phyloP scores from a whole-genome alignment of 1,140 invertebrate species.

The Bradynema listronoti region DNA sequence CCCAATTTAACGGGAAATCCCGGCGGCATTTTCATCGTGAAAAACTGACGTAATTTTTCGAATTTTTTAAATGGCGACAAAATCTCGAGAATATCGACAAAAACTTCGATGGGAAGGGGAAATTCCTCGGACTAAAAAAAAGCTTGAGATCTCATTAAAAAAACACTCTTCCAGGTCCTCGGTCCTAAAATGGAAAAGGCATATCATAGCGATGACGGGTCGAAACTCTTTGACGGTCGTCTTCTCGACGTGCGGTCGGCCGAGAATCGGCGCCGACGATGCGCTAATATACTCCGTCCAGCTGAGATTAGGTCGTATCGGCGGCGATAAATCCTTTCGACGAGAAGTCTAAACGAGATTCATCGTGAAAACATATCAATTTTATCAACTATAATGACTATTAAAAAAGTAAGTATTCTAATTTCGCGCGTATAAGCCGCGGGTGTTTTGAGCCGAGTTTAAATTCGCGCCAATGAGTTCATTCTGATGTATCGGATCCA shows the following conservation, averaged over 20 bases:
- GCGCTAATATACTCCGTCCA: constrained; percentile 21
- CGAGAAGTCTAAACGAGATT: too few species aligned
- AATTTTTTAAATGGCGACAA: constrained; percentile 96
- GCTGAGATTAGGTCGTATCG: not conserved
- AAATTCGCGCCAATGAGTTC: too few species aligned
- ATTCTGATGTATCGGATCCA: too few species aligned
- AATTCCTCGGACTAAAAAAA: constrained; percentile 22
- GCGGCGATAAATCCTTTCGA: constrained; percentile 17
- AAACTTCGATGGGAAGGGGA: constrained; percentile 4
- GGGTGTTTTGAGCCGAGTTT: too few species aligned
- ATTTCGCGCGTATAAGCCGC: too few species aligned
- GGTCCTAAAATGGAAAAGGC: not conserved
- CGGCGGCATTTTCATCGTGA: constrained; percentile 82
- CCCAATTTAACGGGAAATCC: constrained; percentile 76
- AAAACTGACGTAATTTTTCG: constrained; percentile 87
- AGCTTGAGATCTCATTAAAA: not conserved
- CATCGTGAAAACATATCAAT: not conserved
- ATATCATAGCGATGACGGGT: constrained; percentile 11
- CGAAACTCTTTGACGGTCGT: constrained; percentile 15
- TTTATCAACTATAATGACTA: not conserved
- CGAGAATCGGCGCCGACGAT: not conserved
- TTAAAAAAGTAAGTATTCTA: constrained; percentile 13
- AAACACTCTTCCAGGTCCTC: not conserved
- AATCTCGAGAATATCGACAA: constrained; percentile 80
- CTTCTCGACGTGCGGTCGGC: constrained; percentile 12